A percentile compares a stretch with the other conserved stretches of the same genome.
Conservation (phyloP, 2,113 vertebrate species). For the Triplophysa tibetana region DNA sequence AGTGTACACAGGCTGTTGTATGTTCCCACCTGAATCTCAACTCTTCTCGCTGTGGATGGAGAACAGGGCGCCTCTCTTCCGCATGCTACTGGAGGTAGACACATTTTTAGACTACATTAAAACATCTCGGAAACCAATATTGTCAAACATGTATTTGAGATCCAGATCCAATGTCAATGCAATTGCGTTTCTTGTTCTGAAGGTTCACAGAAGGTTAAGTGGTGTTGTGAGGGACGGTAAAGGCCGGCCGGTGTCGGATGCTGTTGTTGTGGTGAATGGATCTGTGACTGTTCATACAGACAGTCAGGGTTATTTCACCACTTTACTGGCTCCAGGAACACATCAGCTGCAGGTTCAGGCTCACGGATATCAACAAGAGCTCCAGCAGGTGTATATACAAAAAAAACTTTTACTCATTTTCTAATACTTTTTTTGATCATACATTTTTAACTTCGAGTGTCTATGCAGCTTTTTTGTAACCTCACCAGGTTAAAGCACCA, state of each 20-base stretch:
- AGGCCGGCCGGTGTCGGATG: conserved; percentile 85
- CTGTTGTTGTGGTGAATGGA: conserved; percentile 83
- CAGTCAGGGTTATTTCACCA: conserved; percentile 88
- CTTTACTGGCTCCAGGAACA: conserved; percentile 85
- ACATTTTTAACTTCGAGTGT: too few relatives aligned
- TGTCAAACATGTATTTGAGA: too few relatives aligned
- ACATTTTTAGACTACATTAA: background rate
- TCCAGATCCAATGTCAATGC: too few relatives aligned
- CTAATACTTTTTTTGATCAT: too few relatives aligned
- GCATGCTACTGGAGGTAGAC: conserved; percentile 95
- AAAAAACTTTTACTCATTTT: too few relatives aligned
- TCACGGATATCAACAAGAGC: conserved; percentile 87
- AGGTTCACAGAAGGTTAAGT: conserved; percentile 92
- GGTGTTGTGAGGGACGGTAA: conserved; percentile 86
- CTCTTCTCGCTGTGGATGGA: conserved; percentile 86
- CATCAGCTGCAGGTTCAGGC: conserved; percentile 86
- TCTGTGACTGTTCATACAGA: conserved; percentile 78
- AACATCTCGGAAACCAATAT: too few relatives aligned
- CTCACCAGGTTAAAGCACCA: too few relatives aligned
- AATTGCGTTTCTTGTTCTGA: conserved; percentile 27
- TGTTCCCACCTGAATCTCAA: conserved; percentile 84
- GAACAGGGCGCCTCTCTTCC: conserved; percentile 88
- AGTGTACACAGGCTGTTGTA: conserved; percentile 90
- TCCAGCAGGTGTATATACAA: conserved; percentile 74
- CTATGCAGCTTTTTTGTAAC: too few relatives aligned